Evolutionary conservation across 1,140 invertebrate species (phyloP).

Genomic region (Neuroterus valhalla): DNA sequence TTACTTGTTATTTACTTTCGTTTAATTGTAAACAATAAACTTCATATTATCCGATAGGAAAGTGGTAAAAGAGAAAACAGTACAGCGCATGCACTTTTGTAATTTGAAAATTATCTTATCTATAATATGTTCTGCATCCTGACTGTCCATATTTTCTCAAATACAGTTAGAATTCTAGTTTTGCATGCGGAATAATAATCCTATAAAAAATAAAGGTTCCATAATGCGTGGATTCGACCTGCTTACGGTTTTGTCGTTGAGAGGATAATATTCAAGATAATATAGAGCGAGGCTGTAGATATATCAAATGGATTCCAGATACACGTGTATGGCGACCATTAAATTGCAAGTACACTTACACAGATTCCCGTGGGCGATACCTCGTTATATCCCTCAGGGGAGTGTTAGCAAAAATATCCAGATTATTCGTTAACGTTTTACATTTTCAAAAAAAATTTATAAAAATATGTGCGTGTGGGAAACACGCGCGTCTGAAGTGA

Average conservation of each 20-base stretch:
- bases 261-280: conserved; percentile 25
- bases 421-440: conserved; percentile 3
- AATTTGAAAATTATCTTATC: conserved; percentile 29
- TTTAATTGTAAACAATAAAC: neutral
- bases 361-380: conserved; percentile 26
- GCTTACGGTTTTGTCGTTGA: conserved; percentile 27
- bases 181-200: conserved; percentile 11
- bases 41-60: conserved; percentile 3
- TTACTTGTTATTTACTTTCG: no score
- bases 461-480: no score
- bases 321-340: conserved; percentile 21
- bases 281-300: conserved; percentile 26
- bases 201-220: conserved; percentile 6
- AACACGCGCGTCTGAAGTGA: no score
- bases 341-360: conserved; percentile 22
- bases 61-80: conserved; percentile 8
- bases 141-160: conserved; percentile 11
- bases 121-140: neutral
- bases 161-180: conserved; percentile 27
- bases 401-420: conserved; percentile 4
- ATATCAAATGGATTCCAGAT: conserved; percentile 25
- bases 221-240: conserved; percentile 26
- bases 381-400: conserved; percentile 8
- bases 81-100: conserved; percentile 2
- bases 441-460: conserved; percentile 12